Conservation (phyloP, 2,797 vertebrate genomes). For the Sebastes vulpes region DNA sequence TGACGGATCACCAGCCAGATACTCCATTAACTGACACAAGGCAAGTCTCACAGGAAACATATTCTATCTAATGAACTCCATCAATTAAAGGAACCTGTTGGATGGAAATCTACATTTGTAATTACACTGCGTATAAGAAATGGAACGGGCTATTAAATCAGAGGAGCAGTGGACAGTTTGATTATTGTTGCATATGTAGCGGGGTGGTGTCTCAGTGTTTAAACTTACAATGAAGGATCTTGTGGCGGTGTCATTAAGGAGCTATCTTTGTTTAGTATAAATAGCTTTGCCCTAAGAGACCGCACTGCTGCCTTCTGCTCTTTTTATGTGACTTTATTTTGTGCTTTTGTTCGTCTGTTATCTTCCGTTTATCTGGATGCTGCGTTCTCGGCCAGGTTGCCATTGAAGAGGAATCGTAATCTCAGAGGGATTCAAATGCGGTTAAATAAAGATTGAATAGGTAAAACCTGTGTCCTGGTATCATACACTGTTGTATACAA, state of each 20-base stretch:
- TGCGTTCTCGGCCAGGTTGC: not conserved
- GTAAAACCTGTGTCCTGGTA: not conserved
- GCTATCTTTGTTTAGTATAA: not conserved
- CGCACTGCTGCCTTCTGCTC: not conserved
- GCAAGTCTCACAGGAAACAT: conserved; percentile 12
- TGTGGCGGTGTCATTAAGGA: not conserved
- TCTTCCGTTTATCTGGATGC: not conserved
- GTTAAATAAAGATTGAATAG: not conserved
- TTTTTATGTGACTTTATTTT: not conserved
- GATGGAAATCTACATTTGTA: conserved; percentile 12
- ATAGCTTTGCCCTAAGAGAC: not conserved
- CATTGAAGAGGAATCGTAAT: not conserved
- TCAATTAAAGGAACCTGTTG: conserved; percentile 3
- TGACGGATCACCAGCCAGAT: not conserved
- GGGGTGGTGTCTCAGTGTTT: not conserved
- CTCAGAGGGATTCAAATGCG: not conserved
- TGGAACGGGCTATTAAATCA: not conserved
- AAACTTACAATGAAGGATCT: not conserved
- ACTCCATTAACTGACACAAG: conserved; percentile 18
- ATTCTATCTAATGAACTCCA: conserved; percentile 17
- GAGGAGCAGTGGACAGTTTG: not conserved
- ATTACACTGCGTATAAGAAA: not conserved
- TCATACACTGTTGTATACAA: not conserved
- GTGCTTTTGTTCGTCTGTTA: not conserved
- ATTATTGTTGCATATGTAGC: not conserved